phyloP scores from a whole-genome alignment of 2,113 vertebrate species.

The Varanus salvator region DNA sequence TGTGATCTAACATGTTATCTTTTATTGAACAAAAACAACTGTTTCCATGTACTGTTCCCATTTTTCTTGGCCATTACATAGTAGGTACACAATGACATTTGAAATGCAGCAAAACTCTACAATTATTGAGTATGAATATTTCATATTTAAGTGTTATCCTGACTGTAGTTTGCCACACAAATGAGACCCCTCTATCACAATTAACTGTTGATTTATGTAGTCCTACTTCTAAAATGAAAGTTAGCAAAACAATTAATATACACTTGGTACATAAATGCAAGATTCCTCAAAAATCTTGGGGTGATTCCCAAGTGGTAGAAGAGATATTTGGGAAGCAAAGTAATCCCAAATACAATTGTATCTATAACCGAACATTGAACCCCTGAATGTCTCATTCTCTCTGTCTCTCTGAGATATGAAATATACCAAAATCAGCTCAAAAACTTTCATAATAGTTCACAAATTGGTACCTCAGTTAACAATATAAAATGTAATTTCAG shows the following conservation, averaged over 20 bases:
- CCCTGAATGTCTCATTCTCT: background rate
- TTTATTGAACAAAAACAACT: slow-evolving; percentile 7
- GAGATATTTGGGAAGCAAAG: background rate
- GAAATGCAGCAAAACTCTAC: background rate
- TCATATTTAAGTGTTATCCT: background rate
- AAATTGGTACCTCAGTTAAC: too few species aligned
- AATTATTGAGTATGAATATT: background rate
- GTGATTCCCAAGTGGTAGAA: background rate
- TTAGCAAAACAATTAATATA: background rate
- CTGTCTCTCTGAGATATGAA: background rate
- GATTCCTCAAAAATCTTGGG: background rate
- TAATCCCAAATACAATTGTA: background rate
- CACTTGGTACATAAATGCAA: background rate
- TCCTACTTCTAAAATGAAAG: background rate
- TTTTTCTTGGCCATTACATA: background rate
- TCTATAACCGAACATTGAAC: background rate
- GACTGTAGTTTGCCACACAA: background rate
- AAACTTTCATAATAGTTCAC: too few species aligned
- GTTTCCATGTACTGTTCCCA: background rate
- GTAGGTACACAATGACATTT: background rate
- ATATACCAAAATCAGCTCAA: background rate
- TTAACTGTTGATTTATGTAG: background rate
- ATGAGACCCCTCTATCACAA: background rate
- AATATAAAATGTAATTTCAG: too few species aligned
- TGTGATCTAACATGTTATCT: background rate